Evolutionary conservation across 2,113 vertebrate genomes (phyloP).

Genomic region (Xiphorhynchus elegans): DNA sequence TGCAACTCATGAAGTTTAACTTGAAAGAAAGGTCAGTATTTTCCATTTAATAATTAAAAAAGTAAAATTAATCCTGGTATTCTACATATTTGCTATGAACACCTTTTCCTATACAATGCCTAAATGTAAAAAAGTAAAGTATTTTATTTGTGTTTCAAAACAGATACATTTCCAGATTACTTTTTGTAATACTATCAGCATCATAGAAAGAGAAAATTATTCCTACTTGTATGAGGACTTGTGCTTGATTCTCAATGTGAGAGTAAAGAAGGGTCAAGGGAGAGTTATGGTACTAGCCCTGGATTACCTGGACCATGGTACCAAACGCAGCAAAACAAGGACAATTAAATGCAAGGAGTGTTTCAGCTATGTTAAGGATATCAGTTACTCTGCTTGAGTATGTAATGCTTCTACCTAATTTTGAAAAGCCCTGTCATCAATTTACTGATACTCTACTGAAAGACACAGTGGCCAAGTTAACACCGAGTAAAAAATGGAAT

Average conservation of each 20-base stretch:
- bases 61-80: neutral
- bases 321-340: neutral
- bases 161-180: neutral
- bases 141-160: neutral
- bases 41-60: neutral
- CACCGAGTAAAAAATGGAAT: neutral
- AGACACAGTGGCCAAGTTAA: neutral
- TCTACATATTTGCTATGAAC: neutral
- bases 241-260: neutral
- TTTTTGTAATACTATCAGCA: neutral
- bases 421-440: neutral
- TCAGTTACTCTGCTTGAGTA: neutral
- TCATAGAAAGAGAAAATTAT: neutral
- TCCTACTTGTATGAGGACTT: neutral
- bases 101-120: neutral
- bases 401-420: neutral
- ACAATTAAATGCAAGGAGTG: neutral
- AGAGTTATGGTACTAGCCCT: neutral
- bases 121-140: neutral
- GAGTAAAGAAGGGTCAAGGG: neutral
- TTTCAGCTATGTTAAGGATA: neutral
- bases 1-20: neutral
- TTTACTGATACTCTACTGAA: neutral
- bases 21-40: neutral
- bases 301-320: neutral